Percentiles rank a stretch among this genome's conserved stretches.
These are phyloP conservation scores for Eudasyphora cyanicolor DNA, from an alignment of 2,888 invertebrate species.

Conservation along the genomic window DNA sequence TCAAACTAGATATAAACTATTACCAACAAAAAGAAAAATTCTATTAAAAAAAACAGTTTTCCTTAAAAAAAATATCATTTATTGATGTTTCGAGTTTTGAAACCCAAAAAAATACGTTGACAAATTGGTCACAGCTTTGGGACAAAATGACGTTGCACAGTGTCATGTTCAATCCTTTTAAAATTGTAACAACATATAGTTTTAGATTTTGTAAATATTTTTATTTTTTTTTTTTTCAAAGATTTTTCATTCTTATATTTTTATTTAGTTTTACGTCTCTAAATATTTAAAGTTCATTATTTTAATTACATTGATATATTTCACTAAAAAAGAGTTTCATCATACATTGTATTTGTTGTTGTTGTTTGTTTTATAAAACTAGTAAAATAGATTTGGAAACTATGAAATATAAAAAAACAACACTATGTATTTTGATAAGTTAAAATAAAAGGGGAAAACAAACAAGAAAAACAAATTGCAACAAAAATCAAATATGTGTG, in stretches of 20 bases:
- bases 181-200: background rate
- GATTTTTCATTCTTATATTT: constrained; percentile 37
- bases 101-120: too few species aligned
- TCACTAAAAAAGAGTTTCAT: constrained; percentile 63
- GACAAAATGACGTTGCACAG: too few species aligned
- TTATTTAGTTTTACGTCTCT: constrained; percentile 41
- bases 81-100: too few species aligned
- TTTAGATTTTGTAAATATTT: constrained; percentile 31
- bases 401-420: constrained; percentile 16
- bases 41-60: too few species aligned
- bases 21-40: too few species aligned
- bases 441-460: too few species aligned
- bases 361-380: constrained; percentile 34
- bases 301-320: constrained; percentile 66
- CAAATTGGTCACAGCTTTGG: too few species aligned
- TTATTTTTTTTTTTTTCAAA: constrained; percentile 16
- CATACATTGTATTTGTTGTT: constrained; percentile 41
- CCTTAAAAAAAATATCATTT: too few species aligned
- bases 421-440: constrained; percentile 5
- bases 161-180: background rate
- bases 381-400: constrained; percentile 16
- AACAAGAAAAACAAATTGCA: constrained; percentile 27
- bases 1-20: too few species aligned
- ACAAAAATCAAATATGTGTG: constrained; percentile 3
- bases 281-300: constrained; percentile 40